Evolutionary conservation across 2,113 vertebrate genomes (phyloP).

Genomic region (Myrmecophaga tridactyla): DNA sequence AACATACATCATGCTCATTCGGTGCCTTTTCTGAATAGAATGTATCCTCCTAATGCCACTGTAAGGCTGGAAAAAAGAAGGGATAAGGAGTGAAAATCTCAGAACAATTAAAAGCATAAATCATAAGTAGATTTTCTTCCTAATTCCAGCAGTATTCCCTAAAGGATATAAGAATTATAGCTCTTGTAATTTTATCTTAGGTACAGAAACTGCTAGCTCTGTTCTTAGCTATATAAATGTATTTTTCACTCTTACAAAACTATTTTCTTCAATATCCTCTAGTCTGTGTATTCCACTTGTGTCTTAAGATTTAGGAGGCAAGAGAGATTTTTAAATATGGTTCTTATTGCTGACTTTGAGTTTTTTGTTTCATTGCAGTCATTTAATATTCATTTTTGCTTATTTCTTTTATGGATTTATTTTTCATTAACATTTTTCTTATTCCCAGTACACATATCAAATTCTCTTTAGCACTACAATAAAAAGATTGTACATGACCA

Average conservation of each 20-base stretch:
- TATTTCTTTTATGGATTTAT: conserved; percentile 11
- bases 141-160: conserved; percentile 24
- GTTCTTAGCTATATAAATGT: conserved; percentile 49
- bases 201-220: conserved; percentile 12
- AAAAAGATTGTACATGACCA: background rate
- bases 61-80: background rate
- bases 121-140: conserved; percentile 39
- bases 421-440: background rate
- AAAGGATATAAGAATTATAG: conserved; percentile 53
- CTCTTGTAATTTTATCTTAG: conserved; percentile 60
- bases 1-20: background rate
- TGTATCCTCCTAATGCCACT: background rate
- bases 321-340: background rate
- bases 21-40: background rate
- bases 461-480: background rate
- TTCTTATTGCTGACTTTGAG: conserved; percentile 25
- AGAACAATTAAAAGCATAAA: conserved; percentile 29
- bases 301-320: conserved; percentile 16
- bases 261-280: conserved; percentile 7
- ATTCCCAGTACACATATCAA: background rate
- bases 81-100: background rate
- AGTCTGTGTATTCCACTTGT: conserved; percentile 7
- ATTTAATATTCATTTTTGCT: conserved; percentile 3
- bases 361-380: background rate
- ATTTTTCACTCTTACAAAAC: conserved; percentile 24